Base-by-base conservation (phyloP, 2,113 vertebrate species). In the Hipposideros armiger region DNA sequence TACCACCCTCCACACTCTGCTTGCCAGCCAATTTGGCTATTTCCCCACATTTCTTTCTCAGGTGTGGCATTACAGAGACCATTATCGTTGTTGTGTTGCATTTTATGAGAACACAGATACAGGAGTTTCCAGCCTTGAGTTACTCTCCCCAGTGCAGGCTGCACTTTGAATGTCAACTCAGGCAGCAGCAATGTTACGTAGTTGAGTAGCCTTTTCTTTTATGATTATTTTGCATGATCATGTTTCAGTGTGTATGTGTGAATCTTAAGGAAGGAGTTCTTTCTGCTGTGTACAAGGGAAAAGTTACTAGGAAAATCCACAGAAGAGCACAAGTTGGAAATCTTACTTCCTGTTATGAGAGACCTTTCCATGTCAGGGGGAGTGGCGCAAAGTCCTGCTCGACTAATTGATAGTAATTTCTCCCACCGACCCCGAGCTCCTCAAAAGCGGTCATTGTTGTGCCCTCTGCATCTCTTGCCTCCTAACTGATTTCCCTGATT, bases 41-140 rank as follows among this genome's bases (percentile, higher is more conserved):
- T 26, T 36, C 14, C 28, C 87, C 16, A 26, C 64, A 91, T 97
- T 95, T 95, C 80, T 93, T 47, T 84, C 69, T 89, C 83, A 97
- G 95, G 74, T 97, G 95, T 88, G 81, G 88, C 36, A 24, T 85
- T 52, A 50, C 16, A n/a, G 70, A 92, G 42, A 40, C 22, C 40
- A 60, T 96, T 69, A 32, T 20, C 62, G 20, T 60, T 84, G 36
- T 70, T 70, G 22, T 42, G 72, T 96, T 77, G 64, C 45, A 11
- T 94, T 91, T 96, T 80, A 80, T 58, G 50, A 95, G 95, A 91
- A 93, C 56, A 54, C 8, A 67, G 40, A 52, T 45, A 45, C 47
- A 66, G 47, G 60, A 54, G 42, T 67, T 96, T 74, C 30, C 60
- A 78, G 56, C 66, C 40, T 66, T 50, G 52, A 8, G n/a, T 50